Evolutionary conservation across 2,888 invertebrate genomes (phyloP).

Genomic region (Hydriomena furcata): DNA sequence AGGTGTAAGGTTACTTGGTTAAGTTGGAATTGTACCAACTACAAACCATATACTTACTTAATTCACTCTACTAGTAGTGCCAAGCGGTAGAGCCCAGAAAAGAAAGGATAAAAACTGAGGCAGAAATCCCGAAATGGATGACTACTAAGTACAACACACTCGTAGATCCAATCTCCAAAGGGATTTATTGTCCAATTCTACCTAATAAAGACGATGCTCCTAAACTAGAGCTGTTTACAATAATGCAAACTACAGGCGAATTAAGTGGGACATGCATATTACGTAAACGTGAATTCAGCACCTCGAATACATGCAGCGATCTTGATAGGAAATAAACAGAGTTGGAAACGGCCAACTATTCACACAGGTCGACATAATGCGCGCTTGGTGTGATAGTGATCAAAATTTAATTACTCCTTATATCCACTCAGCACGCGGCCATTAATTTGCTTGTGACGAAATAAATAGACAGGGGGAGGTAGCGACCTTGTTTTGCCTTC

Average conservation of each 20-base stretch:
- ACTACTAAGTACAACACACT: too few species aligned
- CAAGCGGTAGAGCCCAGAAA: too few species aligned
- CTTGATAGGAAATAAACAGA: conserved; percentile 40
- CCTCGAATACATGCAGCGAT: conserved; percentile 36
- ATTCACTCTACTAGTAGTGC: too few species aligned
- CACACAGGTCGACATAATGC: conserved; percentile 39
- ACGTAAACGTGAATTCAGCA: conserved; percentile 38
- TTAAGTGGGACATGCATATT: conserved; percentile 33
- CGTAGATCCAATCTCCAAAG: neutral
- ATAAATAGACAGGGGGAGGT: conserved; percentile 43
- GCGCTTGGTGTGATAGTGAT: conserved; percentile 48
- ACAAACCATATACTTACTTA: too few species aligned
- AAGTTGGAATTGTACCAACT: too few species aligned
- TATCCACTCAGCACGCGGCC: conserved; percentile 43
- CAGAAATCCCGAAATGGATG: too few species aligned
- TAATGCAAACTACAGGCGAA: conserved; percentile 28
- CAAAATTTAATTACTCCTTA: conserved; percentile 58
- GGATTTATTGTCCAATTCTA: conserved; percentile 18
- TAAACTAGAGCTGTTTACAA: conserved; percentile 22
- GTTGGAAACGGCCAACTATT: conserved; percentile 39
- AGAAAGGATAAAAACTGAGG: too few species aligned
- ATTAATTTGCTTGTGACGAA: conserved; percentile 57
- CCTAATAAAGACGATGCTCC: conserved; percentile 20
- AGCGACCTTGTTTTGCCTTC: conserved; percentile 45
- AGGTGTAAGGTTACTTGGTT: too few species aligned